These are phyloP conservation scores for Pseudeuparius sepicola DNA, from an alignment of 2,888 invertebrate genomes.

Conservation along the genomic window DNA sequence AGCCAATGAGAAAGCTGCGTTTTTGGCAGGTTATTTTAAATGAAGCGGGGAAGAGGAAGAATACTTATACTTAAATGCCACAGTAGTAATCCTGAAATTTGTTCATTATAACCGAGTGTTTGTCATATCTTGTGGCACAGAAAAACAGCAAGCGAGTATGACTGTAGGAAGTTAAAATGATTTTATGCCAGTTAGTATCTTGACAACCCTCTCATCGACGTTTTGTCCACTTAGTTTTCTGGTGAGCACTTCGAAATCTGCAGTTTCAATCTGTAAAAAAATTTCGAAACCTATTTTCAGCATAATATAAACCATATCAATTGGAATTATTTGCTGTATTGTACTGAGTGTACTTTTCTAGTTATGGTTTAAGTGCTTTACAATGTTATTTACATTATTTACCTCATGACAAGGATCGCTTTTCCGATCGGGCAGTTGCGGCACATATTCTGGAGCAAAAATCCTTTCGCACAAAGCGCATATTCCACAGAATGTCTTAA, in stretches of 20 bases:
- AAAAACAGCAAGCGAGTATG: too few species aligned
- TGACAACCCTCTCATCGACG: constrained; percentile 41
- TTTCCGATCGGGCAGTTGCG: constrained; percentile 44
- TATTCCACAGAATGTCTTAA: constrained; percentile 69
- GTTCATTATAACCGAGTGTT: too few species aligned
- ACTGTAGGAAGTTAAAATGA: constrained; percentile 23
- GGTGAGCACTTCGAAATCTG: constrained; percentile 57
- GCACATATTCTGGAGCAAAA: constrained; percentile 43
- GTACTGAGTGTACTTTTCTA: too few species aligned
- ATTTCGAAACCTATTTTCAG: too few species aligned
- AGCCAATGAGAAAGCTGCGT: too few species aligned
- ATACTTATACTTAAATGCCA: too few species aligned
- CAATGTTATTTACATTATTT: constrained; percentile 18
- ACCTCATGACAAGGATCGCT: constrained; percentile 64
- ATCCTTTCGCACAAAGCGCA: constrained; percentile 68
- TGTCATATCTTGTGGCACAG: too few species aligned
- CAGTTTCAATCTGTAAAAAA: constrained; percentile 50
- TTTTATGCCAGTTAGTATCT: constrained; percentile 43
- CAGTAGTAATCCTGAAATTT: too few species aligned
- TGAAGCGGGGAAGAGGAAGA: too few species aligned
- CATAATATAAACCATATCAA: constrained; percentile 4
- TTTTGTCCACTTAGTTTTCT: constrained; percentile 45
- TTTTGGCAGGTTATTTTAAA: too few species aligned
- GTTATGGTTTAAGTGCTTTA: too few species aligned
- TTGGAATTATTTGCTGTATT: too few species aligned